Conservation (phyloP, 1,140 invertebrate genomes). For the Drosophila biarmipes region DNA sequence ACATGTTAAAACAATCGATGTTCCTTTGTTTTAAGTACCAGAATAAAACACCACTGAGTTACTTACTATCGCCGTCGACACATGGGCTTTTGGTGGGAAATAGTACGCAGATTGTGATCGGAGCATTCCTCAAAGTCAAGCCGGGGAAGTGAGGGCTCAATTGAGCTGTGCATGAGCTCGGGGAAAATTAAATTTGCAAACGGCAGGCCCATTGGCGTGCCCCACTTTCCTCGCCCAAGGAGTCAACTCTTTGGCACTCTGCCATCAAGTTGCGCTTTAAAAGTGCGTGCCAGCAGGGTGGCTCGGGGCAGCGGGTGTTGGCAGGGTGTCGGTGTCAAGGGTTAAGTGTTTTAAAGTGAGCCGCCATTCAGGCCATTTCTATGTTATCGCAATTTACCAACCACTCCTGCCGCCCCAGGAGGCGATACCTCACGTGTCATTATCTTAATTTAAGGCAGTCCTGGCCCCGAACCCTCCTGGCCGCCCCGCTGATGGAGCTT, state of each 20-base stretch:
- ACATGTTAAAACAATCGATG: not conserved
- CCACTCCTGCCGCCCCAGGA: conserved; percentile 39
- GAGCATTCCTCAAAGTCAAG: not conserved
- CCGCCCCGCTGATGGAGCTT: conserved; percentile 53
- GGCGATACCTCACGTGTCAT: conserved; percentile 72
- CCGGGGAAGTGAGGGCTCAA: not conserved
- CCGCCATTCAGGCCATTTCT: conserved; percentile 62
- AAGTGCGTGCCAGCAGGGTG: conserved; percentile 56
- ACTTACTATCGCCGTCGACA: not conserved
- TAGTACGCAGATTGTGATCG: not conserved
- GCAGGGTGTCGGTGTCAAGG: conserved; percentile 44
- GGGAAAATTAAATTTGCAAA: conserved; percentile 56
- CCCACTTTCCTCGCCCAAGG: conserved; percentile 27
- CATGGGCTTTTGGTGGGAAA: not conserved
- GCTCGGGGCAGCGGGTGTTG: not conserved
- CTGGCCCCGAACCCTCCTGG: conserved; percentile 7
- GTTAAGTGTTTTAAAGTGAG: conserved; percentile 73
- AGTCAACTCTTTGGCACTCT: conserved; percentile 65
- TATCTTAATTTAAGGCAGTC: conserved; percentile 76
- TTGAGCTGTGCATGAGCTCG: conserved; percentile 1
- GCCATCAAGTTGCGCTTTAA: conserved; percentile 72
- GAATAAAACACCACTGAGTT: not conserved
- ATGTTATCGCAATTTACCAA: conserved; percentile 79
- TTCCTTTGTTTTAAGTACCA: not conserved
- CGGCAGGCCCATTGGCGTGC: conserved; percentile 49